Percentiles rank a stretch among this genome's conserved stretches.
These are phyloP conservation scores for Empidonax alnorum DNA, from an alignment of 2,113 vertebrate genomes.

Conservation along the genomic window DNA sequence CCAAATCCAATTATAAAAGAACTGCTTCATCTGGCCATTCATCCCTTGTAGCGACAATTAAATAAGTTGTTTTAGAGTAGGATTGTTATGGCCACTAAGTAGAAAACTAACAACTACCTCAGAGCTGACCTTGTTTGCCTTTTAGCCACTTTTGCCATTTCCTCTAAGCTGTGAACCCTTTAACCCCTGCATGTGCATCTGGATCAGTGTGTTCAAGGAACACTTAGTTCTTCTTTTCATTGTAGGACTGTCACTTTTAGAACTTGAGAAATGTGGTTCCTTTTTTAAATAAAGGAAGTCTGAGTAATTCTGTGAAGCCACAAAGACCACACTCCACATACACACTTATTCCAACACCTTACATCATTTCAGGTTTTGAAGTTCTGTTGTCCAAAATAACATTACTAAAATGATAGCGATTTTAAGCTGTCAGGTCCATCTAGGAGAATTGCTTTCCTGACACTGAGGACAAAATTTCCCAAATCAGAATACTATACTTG, in stretches of 20 bases:
- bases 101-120: background rate
- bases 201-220: background rate
- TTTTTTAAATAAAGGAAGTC: slow-evolving; percentile 32
- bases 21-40: background rate
- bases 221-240: background rate
- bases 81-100: background rate
- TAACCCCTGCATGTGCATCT: background rate
- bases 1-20: background rate
- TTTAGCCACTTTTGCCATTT: background rate
- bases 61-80: background rate
- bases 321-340: background rate
- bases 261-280: background rate
- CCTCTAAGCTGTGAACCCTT: background rate
- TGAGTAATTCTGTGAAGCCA: slow-evolving; percentile 54
- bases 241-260: slow-evolving; percentile 14
- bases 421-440: background rate
- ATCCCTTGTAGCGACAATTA: background rate
- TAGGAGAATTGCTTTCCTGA: background rate
- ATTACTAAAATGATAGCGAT: background rate
- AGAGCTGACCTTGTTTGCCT: background rate
- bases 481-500: background rate
- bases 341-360: background rate
- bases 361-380: background rate
- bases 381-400: background rate
- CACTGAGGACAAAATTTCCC: background rate